Conservation (phyloP, 2,888 invertebrate genomes). For the Graphium colonna region DNA sequence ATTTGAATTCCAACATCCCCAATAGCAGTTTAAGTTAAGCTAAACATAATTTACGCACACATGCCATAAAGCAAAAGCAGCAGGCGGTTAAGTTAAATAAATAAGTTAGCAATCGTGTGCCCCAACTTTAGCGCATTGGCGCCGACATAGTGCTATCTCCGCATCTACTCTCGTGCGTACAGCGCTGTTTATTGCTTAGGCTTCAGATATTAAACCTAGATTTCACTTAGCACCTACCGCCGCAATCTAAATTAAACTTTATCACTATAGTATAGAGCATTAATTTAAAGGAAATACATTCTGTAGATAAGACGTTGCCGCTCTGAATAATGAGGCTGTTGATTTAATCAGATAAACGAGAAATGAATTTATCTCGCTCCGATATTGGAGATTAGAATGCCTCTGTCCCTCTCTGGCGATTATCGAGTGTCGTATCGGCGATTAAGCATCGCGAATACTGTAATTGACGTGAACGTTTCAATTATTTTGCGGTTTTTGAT, state of each 20-base stretch:
- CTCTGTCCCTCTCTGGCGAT: slow-evolving; percentile 30
- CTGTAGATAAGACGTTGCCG: slow-evolving; percentile 24
- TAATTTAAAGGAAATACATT: slow-evolving; percentile 11
- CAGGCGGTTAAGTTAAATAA: not conserved
- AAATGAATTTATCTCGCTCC: slow-evolving; percentile 43
- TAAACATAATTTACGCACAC: no score
- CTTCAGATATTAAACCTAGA: slow-evolving; percentile 44
- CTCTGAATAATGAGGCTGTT: slow-evolving; percentile 25
- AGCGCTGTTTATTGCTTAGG: slow-evolving; percentile 53
- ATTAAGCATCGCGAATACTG: slow-evolving; percentile 32
- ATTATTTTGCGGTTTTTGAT: slow-evolving; percentile 29
- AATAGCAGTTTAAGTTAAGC: no score
- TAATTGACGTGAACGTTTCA: slow-evolving; percentile 37
- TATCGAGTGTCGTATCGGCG: slow-evolving; percentile 30
- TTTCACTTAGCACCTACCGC: slow-evolving; percentile 39
- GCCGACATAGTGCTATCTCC: slow-evolving; percentile 45
- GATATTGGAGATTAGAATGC: slow-evolving; percentile 33
- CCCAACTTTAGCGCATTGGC: slow-evolving; percentile 38
- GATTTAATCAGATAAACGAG: slow-evolving; percentile 40
- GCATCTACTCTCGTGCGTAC: slow-evolving; percentile 57
- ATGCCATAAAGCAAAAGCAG: not conserved
- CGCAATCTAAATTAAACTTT: slow-evolving; percentile 26
- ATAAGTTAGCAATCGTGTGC: slow-evolving; percentile 24
- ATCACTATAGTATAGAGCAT: not conserved
- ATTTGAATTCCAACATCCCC: no score